Percentiles rank a stretch among this genome's conserved stretches.
Conservation (phyloP, 2,888 invertebrate genomes). For the Synergus japonicus region DNA sequence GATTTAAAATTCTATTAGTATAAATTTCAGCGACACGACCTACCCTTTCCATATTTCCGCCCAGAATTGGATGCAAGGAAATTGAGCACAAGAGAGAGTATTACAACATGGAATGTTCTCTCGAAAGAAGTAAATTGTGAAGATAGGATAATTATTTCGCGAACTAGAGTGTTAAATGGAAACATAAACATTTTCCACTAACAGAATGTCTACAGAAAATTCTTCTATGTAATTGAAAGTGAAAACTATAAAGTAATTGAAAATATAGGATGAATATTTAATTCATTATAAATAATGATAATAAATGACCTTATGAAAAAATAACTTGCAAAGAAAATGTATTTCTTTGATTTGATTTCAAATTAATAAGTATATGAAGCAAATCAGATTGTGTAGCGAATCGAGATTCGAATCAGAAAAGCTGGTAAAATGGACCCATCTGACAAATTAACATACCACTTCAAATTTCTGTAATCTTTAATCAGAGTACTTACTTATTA, state of each 20-base stretch:
- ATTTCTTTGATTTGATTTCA: background rate
- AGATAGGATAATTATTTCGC: conserved; percentile 1
- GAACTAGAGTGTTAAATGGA: conserved; percentile 19
- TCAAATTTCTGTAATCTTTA: conserved; percentile 48
- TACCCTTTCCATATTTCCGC: conserved; percentile 21
- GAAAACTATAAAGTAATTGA: background rate
- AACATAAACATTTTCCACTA: conserved; percentile 24
- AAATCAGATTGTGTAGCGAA: conserved; percentile 1
- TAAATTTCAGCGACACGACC: conserved; percentile 27
- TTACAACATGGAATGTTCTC: background rate
- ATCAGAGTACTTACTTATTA: conserved; percentile 52
- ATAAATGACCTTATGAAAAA: background rate
- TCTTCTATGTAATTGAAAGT: background rate
- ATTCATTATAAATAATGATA: background rate
- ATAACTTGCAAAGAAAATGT: background rate
- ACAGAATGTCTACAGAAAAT: background rate
- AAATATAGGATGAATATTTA: background rate
- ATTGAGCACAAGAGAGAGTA: background rate
- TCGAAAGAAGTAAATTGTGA: conserved; percentile 23
- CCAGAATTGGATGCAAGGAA: conserved; percentile 23
- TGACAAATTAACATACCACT: conserved; percentile 60
- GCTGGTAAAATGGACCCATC: conserved; percentile 49
- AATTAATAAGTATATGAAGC: conserved; percentile 1
- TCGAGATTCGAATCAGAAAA: background rate
- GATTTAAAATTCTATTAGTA: conserved; percentile 41